Conservation (phyloP, 2,113 vertebrate genomes). For the Geothlypis trichas region DNA sequence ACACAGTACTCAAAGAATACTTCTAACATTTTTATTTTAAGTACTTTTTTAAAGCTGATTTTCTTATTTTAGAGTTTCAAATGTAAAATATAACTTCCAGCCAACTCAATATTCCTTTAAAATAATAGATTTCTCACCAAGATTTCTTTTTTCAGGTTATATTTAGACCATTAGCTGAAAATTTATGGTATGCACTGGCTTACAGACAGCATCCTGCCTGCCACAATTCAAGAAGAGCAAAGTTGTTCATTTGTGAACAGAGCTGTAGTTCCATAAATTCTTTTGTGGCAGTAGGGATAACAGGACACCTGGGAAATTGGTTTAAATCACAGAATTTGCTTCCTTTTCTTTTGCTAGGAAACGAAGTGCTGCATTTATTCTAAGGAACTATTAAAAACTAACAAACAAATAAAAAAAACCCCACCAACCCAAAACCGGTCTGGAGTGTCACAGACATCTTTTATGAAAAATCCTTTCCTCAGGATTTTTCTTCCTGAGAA, state of each 20-base stretch:
- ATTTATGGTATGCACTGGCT: not conserved
- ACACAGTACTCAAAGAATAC: not conserved
- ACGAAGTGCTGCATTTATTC: not conserved
- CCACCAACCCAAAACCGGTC: fast-evolving
- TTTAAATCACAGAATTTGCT: not conserved
- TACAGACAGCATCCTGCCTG: not conserved
- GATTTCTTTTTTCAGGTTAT: not conserved
- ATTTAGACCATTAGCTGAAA: not conserved
- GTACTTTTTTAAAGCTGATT: not conserved
- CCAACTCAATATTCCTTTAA: not conserved
- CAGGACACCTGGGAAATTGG: fast-evolving
- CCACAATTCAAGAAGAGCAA: not conserved
- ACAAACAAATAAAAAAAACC: not conserved
- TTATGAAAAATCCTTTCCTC: too few species aligned
- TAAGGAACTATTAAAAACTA: not conserved
- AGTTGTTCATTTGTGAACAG: not conserved
- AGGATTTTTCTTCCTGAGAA: too few species aligned
- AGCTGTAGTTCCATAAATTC: not conserved
- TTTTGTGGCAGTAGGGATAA: not conserved
- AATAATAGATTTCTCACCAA: not conserved
- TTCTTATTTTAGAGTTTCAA: not conserved
- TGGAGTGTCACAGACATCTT: not conserved
- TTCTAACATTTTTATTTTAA: not conserved
- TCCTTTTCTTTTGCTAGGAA: not conserved
- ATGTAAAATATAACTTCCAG: not conserved